phyloP scores from a whole-genome alignment of 2,113 vertebrate genomes.

The Mirounga angustirostris region DNA sequence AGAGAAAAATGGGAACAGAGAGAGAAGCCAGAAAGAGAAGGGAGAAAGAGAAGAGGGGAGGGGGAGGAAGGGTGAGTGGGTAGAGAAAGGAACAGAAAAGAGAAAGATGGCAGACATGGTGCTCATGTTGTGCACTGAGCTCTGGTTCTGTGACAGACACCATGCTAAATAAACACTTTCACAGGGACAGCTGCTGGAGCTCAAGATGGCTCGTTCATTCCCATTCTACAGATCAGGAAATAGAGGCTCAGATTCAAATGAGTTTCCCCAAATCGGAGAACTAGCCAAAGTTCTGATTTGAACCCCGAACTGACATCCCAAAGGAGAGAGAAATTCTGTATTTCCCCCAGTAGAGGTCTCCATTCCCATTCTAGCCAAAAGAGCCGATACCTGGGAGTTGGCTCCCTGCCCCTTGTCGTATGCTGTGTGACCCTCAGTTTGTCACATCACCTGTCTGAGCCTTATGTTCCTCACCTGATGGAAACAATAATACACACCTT shows the following conservation, averaged over 20 bases:
- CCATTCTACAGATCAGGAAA: not conserved
- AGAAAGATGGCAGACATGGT: too few relatives aligned
- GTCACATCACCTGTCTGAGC: not conserved
- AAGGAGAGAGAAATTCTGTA: not conserved
- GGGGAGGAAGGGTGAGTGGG: not conserved
- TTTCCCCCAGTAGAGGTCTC: not conserved
- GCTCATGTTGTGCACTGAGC: not conserved
- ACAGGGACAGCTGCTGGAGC: fast-evolving
- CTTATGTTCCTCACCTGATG: not conserved
- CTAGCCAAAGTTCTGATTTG: not conserved
- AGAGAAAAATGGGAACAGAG: not conserved
- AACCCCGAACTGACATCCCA: too few relatives aligned
- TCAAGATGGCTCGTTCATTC: too few relatives aligned
- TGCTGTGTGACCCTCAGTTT: not conserved
- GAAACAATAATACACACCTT: not conserved
- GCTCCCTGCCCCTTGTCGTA: not conserved
- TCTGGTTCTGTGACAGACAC: not conserved
- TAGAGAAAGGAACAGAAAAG: too few relatives aligned
- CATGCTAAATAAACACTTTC: not conserved
- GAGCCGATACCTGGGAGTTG: not conserved
- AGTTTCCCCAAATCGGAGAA: not conserved
- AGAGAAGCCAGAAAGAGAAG: not conserved
- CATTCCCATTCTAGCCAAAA: too few relatives aligned
- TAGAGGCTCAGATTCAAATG: not conserved
- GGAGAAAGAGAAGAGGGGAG: not conserved